Base-by-base conservation (phyloP, 2,797 vertebrate genomes). In the Lutjanus campechanus region DNA sequence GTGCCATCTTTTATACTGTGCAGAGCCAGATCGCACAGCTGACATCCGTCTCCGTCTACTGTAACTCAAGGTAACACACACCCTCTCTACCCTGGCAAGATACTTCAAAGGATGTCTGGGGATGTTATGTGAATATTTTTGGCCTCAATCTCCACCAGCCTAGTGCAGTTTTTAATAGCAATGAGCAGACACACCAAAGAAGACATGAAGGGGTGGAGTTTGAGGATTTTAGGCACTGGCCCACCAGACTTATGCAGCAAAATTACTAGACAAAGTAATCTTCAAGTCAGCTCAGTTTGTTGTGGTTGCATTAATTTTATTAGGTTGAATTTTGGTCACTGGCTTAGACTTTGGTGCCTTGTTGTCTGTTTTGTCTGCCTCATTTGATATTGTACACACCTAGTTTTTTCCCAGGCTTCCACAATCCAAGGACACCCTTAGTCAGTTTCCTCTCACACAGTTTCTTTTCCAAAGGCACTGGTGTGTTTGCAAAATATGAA, bases 61-160 rank as follows among this genome's bases (percentile, higher is more conserved):
- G 87, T 87, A 86, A 87, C 82, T 92, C 91, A 94, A 93, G 90
- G 90, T 92, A 92, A 91, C 69, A 46, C 58, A 49, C 82, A 82
- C 87, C 69, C 81, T 82, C 80, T 76, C 79, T 29, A 84, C 79
- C 63, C 85, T 83, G 83, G 81, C 88, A 65, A 72, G 80, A 78
- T 77, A 88, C 87, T 94, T 93, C 88, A 92, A 91, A 91, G 83
- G 74, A 81, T 77, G 86, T 86, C 88, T 89, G 79, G 55, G 84
- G 85, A 88, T 89, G 86, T 82, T 74, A 69, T 84, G 61, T 76
- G 88, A 86, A 89, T 85, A 91, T 88, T 85, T 87, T 79, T 86
- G 87, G 86, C 81, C 81, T 74, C 82, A 84, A 74, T 92, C 81
- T 90, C 81, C 77, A 83, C 65, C 82, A 86, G 77, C 83, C 84